phyloP scores from a whole-genome alignment of 2,113 vertebrate genomes.

The Otocyon megalotis region DNA sequence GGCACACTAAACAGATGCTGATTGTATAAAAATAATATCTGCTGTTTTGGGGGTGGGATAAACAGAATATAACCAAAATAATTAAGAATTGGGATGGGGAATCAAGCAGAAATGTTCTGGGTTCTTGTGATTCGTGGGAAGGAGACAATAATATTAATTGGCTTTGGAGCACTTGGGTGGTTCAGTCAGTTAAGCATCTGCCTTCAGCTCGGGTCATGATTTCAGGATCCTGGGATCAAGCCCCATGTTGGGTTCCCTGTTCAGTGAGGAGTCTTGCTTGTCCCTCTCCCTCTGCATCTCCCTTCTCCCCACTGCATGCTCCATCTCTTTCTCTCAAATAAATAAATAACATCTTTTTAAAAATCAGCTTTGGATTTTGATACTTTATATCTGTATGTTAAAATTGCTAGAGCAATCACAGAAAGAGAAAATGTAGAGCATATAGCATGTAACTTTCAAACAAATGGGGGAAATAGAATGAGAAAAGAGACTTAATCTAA shows the following conservation, averaged over 20 bases:
- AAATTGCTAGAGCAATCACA: background rate
- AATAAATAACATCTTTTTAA: background rate
- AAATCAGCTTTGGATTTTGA: background rate
- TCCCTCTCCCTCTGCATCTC: background rate
- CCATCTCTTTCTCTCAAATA: background rate
- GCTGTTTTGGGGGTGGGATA: background rate
- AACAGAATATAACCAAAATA: background rate
- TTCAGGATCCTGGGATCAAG: background rate
- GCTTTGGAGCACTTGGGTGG: background rate
- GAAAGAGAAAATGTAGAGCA: background rate
- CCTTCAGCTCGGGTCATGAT: background rate
- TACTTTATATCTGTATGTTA: background rate
- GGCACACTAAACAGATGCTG: background rate
- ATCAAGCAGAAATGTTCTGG: background rate
- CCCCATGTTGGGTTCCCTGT: background rate
- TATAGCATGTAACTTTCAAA: background rate
- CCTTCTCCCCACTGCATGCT: background rate
- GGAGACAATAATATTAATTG: background rate
- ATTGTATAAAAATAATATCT: background rate
- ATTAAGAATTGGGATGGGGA: background rate
- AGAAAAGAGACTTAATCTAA: background rate
- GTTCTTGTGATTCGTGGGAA: background rate
- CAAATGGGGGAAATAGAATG: background rate
- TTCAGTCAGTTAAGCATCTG: background rate
- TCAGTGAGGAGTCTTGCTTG: background rate